These are phyloP conservation scores for Notarius quadriscutis DNA, from an alignment of 2,113 vertebrate species.

Conservation along the genomic window DNA sequence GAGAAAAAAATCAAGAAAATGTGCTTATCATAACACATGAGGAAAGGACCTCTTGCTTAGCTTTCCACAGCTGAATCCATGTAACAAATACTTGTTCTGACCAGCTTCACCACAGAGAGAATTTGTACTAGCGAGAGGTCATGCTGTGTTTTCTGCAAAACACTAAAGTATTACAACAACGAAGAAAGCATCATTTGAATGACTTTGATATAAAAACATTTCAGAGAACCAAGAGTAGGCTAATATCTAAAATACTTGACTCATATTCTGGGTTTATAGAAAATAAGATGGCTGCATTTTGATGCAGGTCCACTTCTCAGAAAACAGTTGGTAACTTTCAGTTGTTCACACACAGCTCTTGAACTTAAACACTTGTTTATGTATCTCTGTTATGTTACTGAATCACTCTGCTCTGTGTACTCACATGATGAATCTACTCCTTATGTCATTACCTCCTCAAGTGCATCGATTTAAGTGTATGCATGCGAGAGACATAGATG, in stretches of 20 bases:
- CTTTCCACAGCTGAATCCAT: slow-evolving; percentile 31
- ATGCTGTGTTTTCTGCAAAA: neutral
- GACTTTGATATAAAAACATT: neutral
- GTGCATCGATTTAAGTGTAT: slow-evolving; percentile 31
- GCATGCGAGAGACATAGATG: slow-evolving; percentile 1
- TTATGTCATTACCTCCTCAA: slow-evolving; percentile 35
- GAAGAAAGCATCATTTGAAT: neutral
- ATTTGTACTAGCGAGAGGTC: slow-evolving; percentile 11
- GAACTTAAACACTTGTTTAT: slow-evolving; percentile 8
- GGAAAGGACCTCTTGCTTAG: slow-evolving; percentile 2
- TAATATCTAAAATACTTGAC: neutral
- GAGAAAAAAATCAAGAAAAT: slow-evolving; percentile 26
- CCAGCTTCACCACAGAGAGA: neutral
- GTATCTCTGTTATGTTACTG: neutral
- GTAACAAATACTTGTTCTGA: slow-evolving; percentile 27
- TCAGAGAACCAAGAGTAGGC: neutral
- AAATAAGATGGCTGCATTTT: neutral
- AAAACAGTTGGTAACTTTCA: neutral
- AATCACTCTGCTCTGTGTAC: neutral
- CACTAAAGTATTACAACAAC: neutral
- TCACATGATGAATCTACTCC: slow-evolving; percentile 14
- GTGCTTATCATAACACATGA: slow-evolving; percentile 44
- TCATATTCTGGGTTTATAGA: neutral
- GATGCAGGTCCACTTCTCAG: neutral
- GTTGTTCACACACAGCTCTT: neutral